Evolutionary conservation across 2,797 vertebrate genomes (phyloP).

Genomic region (Chloroceryle amazona): DNA sequence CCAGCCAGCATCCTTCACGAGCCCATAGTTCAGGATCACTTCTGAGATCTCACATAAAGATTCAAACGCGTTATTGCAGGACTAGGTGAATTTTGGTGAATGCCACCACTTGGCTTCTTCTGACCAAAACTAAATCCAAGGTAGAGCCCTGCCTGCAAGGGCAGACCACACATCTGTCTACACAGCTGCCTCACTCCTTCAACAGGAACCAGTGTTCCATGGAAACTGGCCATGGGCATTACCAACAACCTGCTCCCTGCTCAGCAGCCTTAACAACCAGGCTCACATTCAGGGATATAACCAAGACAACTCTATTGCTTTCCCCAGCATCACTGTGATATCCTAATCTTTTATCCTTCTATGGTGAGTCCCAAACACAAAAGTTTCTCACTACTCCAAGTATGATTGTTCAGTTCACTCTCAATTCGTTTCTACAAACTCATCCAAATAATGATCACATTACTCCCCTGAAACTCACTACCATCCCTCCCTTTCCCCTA

Average conservation of each 20-base stretch:
- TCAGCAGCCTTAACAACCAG: background rate
- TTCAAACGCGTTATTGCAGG: background rate
- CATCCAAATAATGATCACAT: background rate
- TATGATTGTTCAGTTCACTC: background rate
- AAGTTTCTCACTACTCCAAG: background rate
- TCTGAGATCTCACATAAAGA: background rate
- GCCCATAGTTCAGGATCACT: background rate
- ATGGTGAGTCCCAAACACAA: background rate
- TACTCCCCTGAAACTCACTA: background rate
- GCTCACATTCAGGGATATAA: background rate
- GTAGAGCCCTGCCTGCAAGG: rapidly evolving
- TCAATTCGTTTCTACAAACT: background rate
- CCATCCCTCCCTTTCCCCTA: background rate
- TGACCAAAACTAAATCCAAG: background rate
- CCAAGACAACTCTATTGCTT: background rate
- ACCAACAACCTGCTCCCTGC: background rate
- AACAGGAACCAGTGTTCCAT: rapidly evolving
- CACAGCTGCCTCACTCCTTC: background rate
- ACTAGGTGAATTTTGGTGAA: background rate
- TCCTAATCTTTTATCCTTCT: background rate
- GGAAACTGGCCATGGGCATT: background rate
- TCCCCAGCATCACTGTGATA: background rate
- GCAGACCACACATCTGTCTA: background rate
- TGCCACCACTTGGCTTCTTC: background rate
- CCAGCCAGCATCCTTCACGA: rapidly evolving